A percentile compares a stretch with the other conserved stretches of the same genome.
Conservation (phyloP, 92 coral and sea anemone species). For the Pocillopora grandis region DNA sequence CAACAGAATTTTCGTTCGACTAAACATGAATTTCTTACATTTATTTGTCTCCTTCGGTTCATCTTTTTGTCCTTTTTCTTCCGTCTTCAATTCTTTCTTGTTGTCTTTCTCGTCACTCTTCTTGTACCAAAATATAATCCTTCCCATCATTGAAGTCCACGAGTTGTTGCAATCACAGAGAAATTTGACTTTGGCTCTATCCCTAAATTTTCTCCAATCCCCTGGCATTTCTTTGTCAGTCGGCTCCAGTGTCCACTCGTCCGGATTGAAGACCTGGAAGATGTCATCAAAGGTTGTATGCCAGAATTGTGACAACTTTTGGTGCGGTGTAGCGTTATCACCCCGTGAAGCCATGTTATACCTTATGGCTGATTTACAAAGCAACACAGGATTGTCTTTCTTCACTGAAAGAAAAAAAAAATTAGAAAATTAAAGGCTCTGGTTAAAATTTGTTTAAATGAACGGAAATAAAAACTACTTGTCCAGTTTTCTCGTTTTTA, state of each 20-base stretch:
- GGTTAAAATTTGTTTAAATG: no score
- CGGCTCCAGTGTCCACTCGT: slow-evolving; percentile 49
- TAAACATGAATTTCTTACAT: background rate
- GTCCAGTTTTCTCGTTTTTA: no score
- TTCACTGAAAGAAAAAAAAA: no score
- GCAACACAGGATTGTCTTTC: no score
- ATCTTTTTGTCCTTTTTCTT: background rate
- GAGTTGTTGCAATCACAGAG: slow-evolving; percentile 24
- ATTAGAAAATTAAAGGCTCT: no score
- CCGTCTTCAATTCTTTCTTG: background rate
- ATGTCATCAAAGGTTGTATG: slow-evolving; percentile 18
- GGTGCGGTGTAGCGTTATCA: slow-evolving; percentile 24
- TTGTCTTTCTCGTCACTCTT: slow-evolving; percentile 1
- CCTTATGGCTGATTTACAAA: no score
- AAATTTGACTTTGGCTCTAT: slow-evolving; percentile 49
- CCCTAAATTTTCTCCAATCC: slow-evolving; percentile 11
- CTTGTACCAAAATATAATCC: slow-evolving; percentile 47
- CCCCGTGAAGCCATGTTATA: background rate
- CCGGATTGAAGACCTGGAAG: slow-evolving; percentile 25
- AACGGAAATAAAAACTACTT: no score
- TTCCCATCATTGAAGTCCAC: slow-evolving; percentile 53
- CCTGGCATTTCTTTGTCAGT: background rate
- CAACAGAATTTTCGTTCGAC: no score
- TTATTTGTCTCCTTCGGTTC: background rate
- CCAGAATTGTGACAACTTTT: slow-evolving; percentile 19